Evolutionary conservation across 2,797 vertebrate species (phyloP), one percentile per base, ranked within the genome.

Genomic region (Paedocypris micromegethes): DNA sequence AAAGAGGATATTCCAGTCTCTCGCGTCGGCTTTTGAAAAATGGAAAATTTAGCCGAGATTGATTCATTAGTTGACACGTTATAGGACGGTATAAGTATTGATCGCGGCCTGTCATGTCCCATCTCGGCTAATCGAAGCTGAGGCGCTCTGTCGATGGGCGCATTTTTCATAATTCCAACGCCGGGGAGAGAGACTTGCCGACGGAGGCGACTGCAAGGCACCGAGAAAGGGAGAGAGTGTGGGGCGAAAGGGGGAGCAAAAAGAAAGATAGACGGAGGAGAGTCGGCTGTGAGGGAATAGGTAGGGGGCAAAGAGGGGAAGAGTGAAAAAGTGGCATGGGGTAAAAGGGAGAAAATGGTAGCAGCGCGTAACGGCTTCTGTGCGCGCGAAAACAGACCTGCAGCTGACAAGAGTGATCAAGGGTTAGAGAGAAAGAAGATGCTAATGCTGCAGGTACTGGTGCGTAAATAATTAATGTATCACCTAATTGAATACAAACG

Each of bases 41-140:
- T 96, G 94, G 94, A 96, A 96, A 96, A 96, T 96, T 96, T 96
- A 95, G 93, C 93, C 93, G 93, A 96, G 94, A 96, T 96, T 96
- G 94, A 96, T 96, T 96, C 94, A 96, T 96, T 96, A 96, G 93
- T 96, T 95, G 94, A 95, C 93, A 95, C 94, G 94, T 96, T 94
- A 94, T 94, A 94, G 94, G 94, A 92, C 93, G 94, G 93, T 93
- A 93, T 93, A 93, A 93, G 89, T 96, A 96, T 96, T 96, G 94
- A 96, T 96, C 93, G 93, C 91, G 91, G 89, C 90, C 93, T 96
- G 94, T 96, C 94, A 96, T 95, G 93, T 95, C 93, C 93, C 91
- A 95, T 96, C 93, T 94, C 91, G 91, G 92, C 92, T 96, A 96
- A 96, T 96, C 94, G 93, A 96, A 96, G 92, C 92, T 96, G 94